These are phyloP conservation scores for Eumaeus atala DNA, from an alignment of 1,140 invertebrate genomes.

Conservation along the genomic window DNA sequence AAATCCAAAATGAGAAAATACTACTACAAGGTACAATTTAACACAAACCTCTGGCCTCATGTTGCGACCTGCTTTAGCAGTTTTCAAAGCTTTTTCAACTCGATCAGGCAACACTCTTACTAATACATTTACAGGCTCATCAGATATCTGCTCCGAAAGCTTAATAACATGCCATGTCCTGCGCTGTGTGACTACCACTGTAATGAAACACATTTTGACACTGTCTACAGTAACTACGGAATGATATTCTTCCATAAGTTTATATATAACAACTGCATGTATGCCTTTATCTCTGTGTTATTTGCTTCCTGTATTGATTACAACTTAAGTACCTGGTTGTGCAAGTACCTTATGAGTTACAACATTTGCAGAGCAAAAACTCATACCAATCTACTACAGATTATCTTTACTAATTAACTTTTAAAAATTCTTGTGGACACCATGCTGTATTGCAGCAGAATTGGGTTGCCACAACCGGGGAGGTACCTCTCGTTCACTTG, in stretches of 20 bases:
- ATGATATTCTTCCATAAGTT: background rate
- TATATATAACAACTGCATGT: background rate
- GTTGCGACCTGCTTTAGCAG: constrained; percentile 20
- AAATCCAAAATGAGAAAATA: too few species aligned
- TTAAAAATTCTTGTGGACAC: too few species aligned
- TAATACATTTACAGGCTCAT: constrained; percentile 29
- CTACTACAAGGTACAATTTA: too few species aligned
- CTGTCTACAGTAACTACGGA: background rate
- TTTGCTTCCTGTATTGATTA: too few species aligned
- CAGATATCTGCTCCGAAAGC: constrained; percentile 26
- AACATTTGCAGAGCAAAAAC: too few species aligned
- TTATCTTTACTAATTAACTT: too few species aligned
- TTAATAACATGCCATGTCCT: constrained; percentile 51
- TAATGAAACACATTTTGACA: constrained; percentile 19
- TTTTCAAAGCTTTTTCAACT: constrained; percentile 29
- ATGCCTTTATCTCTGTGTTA: background rate
- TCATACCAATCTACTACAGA: too few species aligned
- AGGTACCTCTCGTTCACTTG: too few species aligned
- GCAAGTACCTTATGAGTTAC: too few species aligned
- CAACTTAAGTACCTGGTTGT: too few species aligned
- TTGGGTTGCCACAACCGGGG: too few species aligned
- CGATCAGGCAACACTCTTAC: constrained; percentile 18
- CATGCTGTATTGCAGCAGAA: too few species aligned
- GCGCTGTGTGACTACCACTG: constrained; percentile 41
- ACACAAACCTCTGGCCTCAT: constrained; percentile 35